Evolutionary conservation across 64 coral and sea anemone genomes (phyloP), one percentile per base, ranked within the genome.

Genomic region (Stichodactyla mertensii): DNA sequence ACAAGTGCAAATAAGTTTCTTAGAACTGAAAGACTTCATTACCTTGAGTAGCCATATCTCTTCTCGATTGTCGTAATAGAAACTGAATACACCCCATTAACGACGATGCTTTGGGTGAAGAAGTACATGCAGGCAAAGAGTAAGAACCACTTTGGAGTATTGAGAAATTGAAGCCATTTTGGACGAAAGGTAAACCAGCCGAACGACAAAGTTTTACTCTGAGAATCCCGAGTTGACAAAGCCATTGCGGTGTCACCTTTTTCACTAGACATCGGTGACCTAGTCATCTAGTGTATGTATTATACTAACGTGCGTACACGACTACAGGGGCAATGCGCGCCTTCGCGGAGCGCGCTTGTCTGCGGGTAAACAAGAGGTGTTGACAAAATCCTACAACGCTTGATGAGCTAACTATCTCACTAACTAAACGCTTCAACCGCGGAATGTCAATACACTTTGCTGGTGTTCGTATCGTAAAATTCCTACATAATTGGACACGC

Each of bases 91-190:
- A 93, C 54, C 26, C 92, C 92, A 82, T 83, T 81, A 4, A 86
- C 58, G 7, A 93, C 61, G 14, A 89, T 60, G 20, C 82, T 86
- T 61, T 89, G 87, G 22, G 87, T 86, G 27, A 93, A 93, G 51
- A 86, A 86, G 19, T 89, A 93, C 51, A 78, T 71, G 20, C 87
- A 69, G 18, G 89, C 61, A 55, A 85, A 86, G 22, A 93, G 86
- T 19, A 93, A 52, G 26, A 93, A 89, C 87, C 92, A 93, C 79
- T 71, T 85, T 20, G 92, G 87, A 64, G 71, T 83, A 54, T 93
- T 93, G 6, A 93, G 83, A 89, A 81, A 85, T 52, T 89, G 92
- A 12, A 93, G 87, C 51, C 83, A 86, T 80, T 67, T 27, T 12
- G 92, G 92, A 51, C 92, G 92, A 58, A 86, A 58, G 10, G 55